Conservation (phyloP, 2,888 invertebrate species). For the Lasioglossum morio region DNA sequence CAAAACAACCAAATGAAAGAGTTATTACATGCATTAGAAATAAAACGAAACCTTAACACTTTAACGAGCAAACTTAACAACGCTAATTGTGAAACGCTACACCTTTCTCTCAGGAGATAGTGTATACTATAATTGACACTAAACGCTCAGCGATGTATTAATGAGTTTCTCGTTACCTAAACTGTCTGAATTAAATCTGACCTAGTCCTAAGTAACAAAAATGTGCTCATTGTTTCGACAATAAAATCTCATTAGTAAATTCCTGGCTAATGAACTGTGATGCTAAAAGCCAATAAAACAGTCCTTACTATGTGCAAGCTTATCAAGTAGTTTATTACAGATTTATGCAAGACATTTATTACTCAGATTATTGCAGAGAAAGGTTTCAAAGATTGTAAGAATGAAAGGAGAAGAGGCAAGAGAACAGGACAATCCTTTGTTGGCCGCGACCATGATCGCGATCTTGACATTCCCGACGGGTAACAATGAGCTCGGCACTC, state of each 20-base stretch:
- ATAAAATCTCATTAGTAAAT: background rate
- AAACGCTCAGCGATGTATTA: background rate
- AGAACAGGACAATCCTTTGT: background rate
- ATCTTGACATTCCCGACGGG: conserved; percentile 62
- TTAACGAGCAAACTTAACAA: background rate
- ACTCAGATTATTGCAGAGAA: background rate
- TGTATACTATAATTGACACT: background rate
- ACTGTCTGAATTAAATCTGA: background rate
- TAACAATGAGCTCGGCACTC: conserved; percentile 56
- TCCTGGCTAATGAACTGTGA: background rate
- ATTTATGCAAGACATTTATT: background rate
- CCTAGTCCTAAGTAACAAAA: background rate
- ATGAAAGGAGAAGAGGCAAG: background rate
- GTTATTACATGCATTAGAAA: background rate
- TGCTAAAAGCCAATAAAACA: background rate
- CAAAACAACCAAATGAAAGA: background rate
- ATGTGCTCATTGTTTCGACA: background rate
- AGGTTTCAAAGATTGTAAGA: background rate
- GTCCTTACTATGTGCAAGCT: background rate
- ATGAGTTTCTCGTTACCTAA: background rate
- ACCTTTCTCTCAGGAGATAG: background rate
- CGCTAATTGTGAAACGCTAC: background rate
- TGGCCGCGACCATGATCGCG: conserved; percentile 63
- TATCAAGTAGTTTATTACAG: background rate
- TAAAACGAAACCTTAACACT: background rate